Base-by-base conservation (phyloP, 2,797 vertebrate genomes). In the Leuciscus waleckii region DNA sequence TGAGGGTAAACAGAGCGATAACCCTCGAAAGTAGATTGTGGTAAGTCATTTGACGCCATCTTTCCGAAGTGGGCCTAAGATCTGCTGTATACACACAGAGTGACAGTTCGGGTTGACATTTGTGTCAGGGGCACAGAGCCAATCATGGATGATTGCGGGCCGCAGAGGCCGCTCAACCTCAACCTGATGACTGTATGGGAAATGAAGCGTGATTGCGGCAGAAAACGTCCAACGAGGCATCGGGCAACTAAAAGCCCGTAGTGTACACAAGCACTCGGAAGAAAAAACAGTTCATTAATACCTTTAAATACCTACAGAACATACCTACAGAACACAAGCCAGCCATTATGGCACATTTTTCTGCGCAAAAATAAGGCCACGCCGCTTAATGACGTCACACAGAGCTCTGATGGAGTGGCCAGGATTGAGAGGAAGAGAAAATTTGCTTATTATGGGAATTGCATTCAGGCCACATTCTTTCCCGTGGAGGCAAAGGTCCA, bases 131-230 rank as follows among this genome's bases (percentile, higher is more conserved):
- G 93, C 89, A 71, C 85, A 87, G 91, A 85, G 88, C 87, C 91
- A 94, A 97, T 96, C 93, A 93, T 91, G 93, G 93, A 93, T 94
- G 95, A 96, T 94, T 95, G 95, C 93, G 93, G 92, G 92, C 93
- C 90, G 91, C 88, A 89, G 90, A 82, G 87, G 92, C 93, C 90
- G 91, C 88, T 90, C 92, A 90, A 85, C 89, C 85, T 90, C 85
- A 51, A 90, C 90, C 92, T 95, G 95, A 96, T 92, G 93, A 94
- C 95, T 96, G 94, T 92, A 91, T 93, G 93, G 96, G 96, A 97
- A 97, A 96, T 96, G 93, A 96, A 92, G 95, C 94, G 93, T 95
- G 96, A 97, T 94, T 95, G 93, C 94, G 91, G 93, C 92, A 91
- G 93, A 94, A 94, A 95, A 93, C 93, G 86, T 92, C 89, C 91